Conservation (phyloP, 2,113 vertebrate species). For the Pteruthius melanotis region DNA sequence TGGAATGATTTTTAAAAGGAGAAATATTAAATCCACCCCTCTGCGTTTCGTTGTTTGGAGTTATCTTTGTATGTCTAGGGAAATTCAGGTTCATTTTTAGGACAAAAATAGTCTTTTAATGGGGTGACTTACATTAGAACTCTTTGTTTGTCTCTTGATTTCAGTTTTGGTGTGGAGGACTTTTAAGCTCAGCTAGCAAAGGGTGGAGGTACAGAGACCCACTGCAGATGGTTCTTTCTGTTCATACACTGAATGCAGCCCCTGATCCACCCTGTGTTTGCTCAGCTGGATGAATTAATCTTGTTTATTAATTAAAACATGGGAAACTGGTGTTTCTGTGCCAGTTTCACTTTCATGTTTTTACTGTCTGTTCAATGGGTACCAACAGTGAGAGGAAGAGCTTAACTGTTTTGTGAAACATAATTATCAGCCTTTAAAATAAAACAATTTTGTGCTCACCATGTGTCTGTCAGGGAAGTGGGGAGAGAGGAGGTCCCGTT, state of each 20-base stretch:
- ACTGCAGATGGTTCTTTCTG: not conserved
- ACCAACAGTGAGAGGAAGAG: not conserved
- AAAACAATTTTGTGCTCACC: not conserved
- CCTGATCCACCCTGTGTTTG: not conserved
- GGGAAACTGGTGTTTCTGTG: not conserved
- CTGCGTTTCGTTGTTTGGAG: not conserved
- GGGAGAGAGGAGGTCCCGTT: not conserved
- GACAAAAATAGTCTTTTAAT: not conserved
- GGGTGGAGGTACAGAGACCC: not conserved
- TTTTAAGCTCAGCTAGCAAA: not conserved
- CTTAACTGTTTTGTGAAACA: not conserved
- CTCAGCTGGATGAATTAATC: not conserved
- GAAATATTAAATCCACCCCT: not conserved
- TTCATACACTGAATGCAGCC: not conserved
- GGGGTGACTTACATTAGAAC: not conserved
- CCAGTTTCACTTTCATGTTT: not conserved
- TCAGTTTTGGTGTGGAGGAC: not conserved
- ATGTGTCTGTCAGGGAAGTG: not conserved
- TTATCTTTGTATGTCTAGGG: not conserved
- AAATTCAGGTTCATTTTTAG: not conserved
- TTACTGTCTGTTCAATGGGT: not conserved
- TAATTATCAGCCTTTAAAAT: constrained; percentile 18
- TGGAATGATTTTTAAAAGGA: not conserved
- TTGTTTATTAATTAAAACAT: not conserved
- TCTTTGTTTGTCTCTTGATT: not conserved